A percentile compares a stretch with the other conserved stretches of the same genome.
phyloP scores from a whole-genome alignment of 2,797 vertebrate species.

The Sciurus carolinensis region DNA sequence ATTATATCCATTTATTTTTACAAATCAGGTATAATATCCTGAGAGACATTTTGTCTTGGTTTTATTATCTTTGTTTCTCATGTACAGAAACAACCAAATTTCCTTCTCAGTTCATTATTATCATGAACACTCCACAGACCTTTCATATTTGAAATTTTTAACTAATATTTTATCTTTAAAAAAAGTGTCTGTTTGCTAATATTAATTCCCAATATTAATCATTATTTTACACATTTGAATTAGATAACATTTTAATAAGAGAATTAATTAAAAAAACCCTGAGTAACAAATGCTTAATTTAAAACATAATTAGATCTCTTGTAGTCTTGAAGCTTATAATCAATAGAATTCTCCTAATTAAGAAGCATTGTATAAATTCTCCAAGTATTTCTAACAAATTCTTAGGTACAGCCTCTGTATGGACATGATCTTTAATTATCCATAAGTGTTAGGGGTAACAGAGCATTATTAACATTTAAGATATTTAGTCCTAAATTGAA shows the following conservation, averaged over 20 bases:
- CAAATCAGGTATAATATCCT: conserved; percentile 21
- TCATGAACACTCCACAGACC: conserved; percentile 22
- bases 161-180: conserved; percentile 56
- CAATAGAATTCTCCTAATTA: conserved; percentile 29
- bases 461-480: conserved; percentile 64
- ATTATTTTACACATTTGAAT: conserved; percentile 48
- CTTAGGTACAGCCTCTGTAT: not conserved
- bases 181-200: not conserved
- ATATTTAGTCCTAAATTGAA: conserved; percentile 44
- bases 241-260: conserved; percentile 62
- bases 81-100: conserved; percentile 6
- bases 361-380: conserved; percentile 56
- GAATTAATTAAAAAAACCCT: conserved; percentile 35
- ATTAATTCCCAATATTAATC: conserved; percentile 27
- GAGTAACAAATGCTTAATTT: conserved; percentile 33
- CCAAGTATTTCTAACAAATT: conserved; percentile 40
- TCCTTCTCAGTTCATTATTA: conserved; percentile 32
- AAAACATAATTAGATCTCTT: conserved; percentile 24
- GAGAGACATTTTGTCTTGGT: conserved; percentile 47
- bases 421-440: conserved; percentile 58
- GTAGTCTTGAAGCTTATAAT: conserved; percentile 42
- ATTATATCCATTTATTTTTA: conserved; percentile 49
- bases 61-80: conserved; percentile 49
- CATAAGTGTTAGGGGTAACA: conserved; percentile 19
- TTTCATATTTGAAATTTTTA: conserved; percentile 61